A percentile compares a stretch with the other conserved stretches of the same genome.
These are phyloP conservation scores for Neelides sp. DNA, from an alignment of 1,140 invertebrate genomes.

Conservation along the genomic window DNA sequence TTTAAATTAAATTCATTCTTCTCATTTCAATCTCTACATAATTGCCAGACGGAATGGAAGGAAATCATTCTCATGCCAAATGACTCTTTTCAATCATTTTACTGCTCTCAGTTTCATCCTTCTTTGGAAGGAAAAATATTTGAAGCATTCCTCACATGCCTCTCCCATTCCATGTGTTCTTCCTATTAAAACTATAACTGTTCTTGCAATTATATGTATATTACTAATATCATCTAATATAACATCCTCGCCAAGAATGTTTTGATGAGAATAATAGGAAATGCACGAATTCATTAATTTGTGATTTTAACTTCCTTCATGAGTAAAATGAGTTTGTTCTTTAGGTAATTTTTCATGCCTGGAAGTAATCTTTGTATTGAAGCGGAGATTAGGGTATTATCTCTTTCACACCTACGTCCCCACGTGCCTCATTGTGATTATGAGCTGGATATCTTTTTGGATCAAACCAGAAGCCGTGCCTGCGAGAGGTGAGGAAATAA, in stretches of 20 bases:
- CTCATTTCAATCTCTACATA: neutral
- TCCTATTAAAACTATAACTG: too few species aligned
- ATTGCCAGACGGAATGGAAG: too few species aligned
- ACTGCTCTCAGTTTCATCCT: too few species aligned
- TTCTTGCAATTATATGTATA: too few species aligned
- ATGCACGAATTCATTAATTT: constrained; percentile 8
- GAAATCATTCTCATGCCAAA: too few species aligned
- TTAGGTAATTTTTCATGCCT: constrained; percentile 74
- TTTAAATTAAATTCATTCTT: neutral
- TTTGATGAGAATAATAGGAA: neutral
- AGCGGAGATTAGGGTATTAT: constrained; percentile 70
- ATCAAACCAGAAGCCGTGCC: constrained; percentile 82
- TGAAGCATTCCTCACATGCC: too few species aligned
- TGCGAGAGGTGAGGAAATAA: too few species aligned
- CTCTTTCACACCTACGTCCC: constrained; percentile 83
- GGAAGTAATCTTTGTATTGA: constrained; percentile 68
- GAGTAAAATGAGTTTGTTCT: neutral
- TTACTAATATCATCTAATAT: neutral
- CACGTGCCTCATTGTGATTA: constrained; percentile 75
- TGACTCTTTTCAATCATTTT: too few species aligned
- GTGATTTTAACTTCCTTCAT: neutral
- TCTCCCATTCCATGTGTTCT: too few species aligned
- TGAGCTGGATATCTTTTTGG: constrained; percentile 90
- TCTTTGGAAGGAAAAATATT: too few species aligned
- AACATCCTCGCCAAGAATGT: neutral